Percentiles rank a stretch among this genome's conserved stretches.
Evolutionary conservation across 2,113 vertebrate genomes (phyloP).

Genomic region (Lepus americanus): DNA sequence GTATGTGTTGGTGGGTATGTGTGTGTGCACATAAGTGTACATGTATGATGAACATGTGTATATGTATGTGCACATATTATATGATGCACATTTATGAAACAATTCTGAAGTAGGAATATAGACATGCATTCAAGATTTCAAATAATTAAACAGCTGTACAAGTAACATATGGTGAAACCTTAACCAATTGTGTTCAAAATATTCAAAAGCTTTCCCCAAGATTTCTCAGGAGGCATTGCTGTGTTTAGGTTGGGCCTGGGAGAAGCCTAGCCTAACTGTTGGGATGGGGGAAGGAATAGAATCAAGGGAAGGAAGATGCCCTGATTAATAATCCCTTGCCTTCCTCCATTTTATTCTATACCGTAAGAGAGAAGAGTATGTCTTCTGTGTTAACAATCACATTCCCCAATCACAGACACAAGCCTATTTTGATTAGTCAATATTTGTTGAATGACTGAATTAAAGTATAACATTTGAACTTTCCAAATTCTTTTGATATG

Average conservation of each 20-base stretch:
- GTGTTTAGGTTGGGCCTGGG: not conserved
- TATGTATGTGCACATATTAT: not conserved
- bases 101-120: conserved; percentile 13
- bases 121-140: conserved; percentile 44
- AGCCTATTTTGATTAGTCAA: not conserved
- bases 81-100: not conserved
- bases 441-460: not conserved
- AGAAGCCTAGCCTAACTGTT: not conserved
- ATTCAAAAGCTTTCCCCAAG: not conserved
- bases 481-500: conserved; percentile 3
- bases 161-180: not conserved
- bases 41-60: not conserved
- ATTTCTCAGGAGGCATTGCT: not conserved
- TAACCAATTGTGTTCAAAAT: conserved; percentile 20
- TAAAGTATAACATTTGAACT: not conserved
- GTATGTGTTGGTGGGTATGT: not conserved
- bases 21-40: not conserved
- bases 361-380: not conserved
- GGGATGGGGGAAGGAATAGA: not conserved
- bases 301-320: not conserved
- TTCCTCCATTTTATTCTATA: conserved; percentile 2
- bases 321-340: not conserved
- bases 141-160: not conserved
- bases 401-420: not conserved
- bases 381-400: not conserved